Conservation (phyloP, 2,113 vertebrate species). For the Forbesichthys papilliferus region DNA sequence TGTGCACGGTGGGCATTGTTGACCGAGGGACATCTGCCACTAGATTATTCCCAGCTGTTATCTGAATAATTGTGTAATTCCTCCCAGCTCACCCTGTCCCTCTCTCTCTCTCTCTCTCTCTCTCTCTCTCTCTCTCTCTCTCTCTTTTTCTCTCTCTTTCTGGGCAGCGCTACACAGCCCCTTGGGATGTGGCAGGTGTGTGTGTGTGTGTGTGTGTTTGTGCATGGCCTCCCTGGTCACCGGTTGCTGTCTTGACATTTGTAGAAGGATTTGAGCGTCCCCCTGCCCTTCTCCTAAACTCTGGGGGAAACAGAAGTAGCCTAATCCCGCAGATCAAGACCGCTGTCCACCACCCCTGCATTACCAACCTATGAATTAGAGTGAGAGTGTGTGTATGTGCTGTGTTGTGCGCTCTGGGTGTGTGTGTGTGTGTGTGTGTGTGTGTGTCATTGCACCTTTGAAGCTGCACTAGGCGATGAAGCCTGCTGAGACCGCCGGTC, state of each 20-base stretch:
- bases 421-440: neutral
- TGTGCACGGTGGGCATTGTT: too few relatives aligned
- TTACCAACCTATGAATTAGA: slow-evolving; percentile 72
- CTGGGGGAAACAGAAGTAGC: slow-evolving; percentile 71
- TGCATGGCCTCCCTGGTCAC: slow-evolving; percentile 42
- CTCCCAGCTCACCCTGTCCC: slow-evolving; percentile 26
- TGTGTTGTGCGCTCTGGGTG: neutral
- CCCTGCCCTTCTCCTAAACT: slow-evolving; percentile 30
- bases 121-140: slow-evolving; percentile 16
- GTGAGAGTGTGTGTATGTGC: neutral
- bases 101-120: slow-evolving; percentile 18
- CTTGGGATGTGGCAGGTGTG: slow-evolving; percentile 8
- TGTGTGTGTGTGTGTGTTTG: slow-evolving; percentile 43
- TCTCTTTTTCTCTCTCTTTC: slow-evolving; percentile 15
- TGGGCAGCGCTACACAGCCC: slow-evolving; percentile 23
- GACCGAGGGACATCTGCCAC: too few relatives aligned
- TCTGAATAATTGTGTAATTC: too few relatives aligned
- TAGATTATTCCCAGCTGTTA: too few relatives aligned
- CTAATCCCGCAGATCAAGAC: slow-evolving; percentile 76
- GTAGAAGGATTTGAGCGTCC: slow-evolving; percentile 58
- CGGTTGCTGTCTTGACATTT: slow-evolving; percentile 70
- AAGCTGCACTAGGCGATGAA: slow-evolving; percentile 47
- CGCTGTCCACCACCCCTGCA: slow-evolving; percentile 69
- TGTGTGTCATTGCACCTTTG: slow-evolving; percentile 42
- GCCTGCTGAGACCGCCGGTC: slow-evolving; percentile 15